These are phyloP conservation scores for Nymphalis io DNA, from an alignment of 1,140 invertebrate genomes.

Conservation along the genomic window DNA sequence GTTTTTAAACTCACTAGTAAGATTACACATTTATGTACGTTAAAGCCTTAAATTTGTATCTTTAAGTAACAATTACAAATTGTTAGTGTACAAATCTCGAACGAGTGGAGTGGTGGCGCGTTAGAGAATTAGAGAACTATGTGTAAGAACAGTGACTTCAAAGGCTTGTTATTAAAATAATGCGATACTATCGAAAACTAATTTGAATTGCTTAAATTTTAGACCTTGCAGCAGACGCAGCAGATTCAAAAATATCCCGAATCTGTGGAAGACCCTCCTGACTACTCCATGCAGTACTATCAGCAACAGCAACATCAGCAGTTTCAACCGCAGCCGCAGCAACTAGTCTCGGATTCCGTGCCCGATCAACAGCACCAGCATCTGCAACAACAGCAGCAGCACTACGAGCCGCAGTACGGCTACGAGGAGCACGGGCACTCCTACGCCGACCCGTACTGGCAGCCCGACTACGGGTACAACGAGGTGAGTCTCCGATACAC, in stretches of 20 bases:
- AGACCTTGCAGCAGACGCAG: slow-evolving; percentile 30
- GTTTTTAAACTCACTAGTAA: no score
- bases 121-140: no score
- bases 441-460: slow-evolving; percentile 59
- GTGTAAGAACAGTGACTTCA: no score
- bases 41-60: no score
- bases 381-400: slow-evolving; percentile 23
- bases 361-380: slow-evolving; percentile 15
- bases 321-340: slow-evolving; percentile 21
- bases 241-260: slow-evolving; percentile 22
- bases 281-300: slow-evolving; percentile 42
- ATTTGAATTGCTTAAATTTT: not conserved
- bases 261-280: slow-evolving; percentile 37
- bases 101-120: no score
- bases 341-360: not conserved
- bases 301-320: slow-evolving; percentile 29
- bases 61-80: no score
- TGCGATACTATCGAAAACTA: not conserved
- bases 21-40: no score
- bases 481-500: slow-evolving; percentile 41
- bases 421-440: slow-evolving; percentile 43
- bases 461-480: slow-evolving; percentile 49
- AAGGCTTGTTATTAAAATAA: no score
- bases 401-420: slow-evolving; percentile 34
- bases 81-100: no score